Evolutionary conservation across 2,113 vertebrate species (phyloP), one percentile per base, ranked within the genome.

Genomic region (Salminus brasiliensis): DNA sequence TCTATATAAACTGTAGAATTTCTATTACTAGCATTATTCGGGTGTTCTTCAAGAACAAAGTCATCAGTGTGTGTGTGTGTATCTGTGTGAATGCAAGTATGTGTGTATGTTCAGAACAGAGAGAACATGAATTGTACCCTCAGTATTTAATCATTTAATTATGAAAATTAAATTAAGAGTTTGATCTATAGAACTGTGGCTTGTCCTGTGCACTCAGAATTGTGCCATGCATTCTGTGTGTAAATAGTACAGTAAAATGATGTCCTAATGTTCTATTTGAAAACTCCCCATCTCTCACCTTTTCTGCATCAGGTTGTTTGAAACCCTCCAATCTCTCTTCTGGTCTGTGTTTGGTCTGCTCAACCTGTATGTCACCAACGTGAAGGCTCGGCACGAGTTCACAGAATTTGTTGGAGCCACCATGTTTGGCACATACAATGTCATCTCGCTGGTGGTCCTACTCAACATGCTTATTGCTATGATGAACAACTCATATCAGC

Each of bases 401-500:
- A 96, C 95, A 0, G 95, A 96, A 60, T 96, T 95, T 76, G 95
- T 96, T 13, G 95, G 95, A 65, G 95, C 95, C 59, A 96, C 95
- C 0, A 96, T 96, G 95, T 96, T 96, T 21, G 95, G 95, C 67
- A 96, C 95, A 0, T 96, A 96, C 91, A 96, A 96, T 0, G 93
- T 96, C 90, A 96, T 96, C 92, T 96, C 95, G 23, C 87, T 96
- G 52, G 95, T 96, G 18, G 95, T 96, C 76, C 90, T 96, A 76
- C 93, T 96, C 74, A 96, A 96, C 89, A 96, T 96, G 95, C 93
- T 96, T 76, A 96, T 96, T 65, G 95, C 95, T 85, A 96, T 96
- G 95, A 96, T 96, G 95, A 96, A 96, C 93, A 96, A 96, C 87
- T 96, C 95, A 69, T 96, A 96, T 84, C 95, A 96, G 89, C 94